phyloP scores from a whole-genome alignment of 2,797 vertebrate genomes.

The Emydoidea blandingii region DNA sequence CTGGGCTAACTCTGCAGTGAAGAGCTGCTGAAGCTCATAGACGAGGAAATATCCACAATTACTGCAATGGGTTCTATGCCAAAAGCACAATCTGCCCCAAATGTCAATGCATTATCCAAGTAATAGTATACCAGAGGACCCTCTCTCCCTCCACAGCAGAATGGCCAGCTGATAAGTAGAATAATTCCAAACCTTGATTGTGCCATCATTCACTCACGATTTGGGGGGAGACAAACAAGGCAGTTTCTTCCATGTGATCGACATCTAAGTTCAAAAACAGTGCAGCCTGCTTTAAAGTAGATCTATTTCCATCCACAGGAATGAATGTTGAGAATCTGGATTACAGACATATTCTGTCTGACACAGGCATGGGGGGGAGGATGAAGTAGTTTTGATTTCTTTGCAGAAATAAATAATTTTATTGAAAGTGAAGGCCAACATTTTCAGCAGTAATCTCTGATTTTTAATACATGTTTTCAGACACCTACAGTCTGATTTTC shows the following conservation, averaged over 20 bases:
- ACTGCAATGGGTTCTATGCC: not conserved
- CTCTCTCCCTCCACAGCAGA: not conserved
- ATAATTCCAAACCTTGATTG: not conserved
- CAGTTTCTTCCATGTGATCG: not conserved
- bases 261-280: not conserved
- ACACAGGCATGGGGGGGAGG: not conserved
- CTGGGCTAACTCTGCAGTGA: not conserved
- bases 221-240: not conserved
- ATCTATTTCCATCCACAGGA: not conserved
- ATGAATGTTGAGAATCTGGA: not conserved
- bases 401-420: not conserved
- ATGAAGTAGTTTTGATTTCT: not conserved
- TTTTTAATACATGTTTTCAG: not conserved
- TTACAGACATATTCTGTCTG: not conserved
- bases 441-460: not conserved
- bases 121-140: not conserved
- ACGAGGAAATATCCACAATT: not conserved
- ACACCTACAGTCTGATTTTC: not conserved
- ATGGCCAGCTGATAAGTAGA: not conserved
- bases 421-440: not conserved
- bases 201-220: not conserved
- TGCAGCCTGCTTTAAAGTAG: not conserved
- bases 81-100: not conserved
- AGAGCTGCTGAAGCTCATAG: not conserved
- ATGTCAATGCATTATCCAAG: not conserved